Evolutionary conservation across 2,113 vertebrate species (phyloP).

Genomic region (Rhynchomys soricoides): DNA sequence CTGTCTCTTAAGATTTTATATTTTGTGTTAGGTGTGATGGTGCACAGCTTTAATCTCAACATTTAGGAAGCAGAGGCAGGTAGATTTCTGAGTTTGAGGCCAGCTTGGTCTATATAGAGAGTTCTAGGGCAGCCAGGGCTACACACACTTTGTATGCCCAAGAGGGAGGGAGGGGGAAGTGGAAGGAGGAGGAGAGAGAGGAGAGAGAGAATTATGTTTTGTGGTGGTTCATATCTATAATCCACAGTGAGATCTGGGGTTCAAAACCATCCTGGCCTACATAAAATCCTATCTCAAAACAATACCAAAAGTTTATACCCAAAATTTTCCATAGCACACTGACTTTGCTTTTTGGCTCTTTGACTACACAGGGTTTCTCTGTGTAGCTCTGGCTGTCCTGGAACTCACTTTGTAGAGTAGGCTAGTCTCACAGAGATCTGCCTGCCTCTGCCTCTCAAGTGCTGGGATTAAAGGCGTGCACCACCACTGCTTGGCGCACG

Average conservation of each 20-base stretch:
- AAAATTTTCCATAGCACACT: neutral
- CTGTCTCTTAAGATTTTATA: neutral
- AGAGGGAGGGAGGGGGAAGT: neutral
- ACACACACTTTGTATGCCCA: neutral
- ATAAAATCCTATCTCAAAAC: neutral
- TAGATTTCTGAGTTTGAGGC: neutral
- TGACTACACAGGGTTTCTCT: neutral
- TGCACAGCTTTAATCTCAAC: neutral
- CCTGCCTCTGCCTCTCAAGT: too few species aligned
- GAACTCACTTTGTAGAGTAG: too few species aligned
- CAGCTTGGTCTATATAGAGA: neutral
- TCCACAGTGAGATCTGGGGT: neutral
- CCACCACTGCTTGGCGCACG: neutral
- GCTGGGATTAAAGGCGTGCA: neutral
- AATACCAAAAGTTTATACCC: neutral
- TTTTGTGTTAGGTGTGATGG: neutral
- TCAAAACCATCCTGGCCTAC: neutral
- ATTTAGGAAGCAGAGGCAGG: neutral
- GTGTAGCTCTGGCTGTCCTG: neutral
- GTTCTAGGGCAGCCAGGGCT: neutral
- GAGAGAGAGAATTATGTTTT: neutral
- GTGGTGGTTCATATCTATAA: neutral
- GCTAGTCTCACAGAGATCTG: too few species aligned
- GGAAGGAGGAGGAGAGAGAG: neutral
- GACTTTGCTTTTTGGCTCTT: neutral